These are phyloP conservation scores for Oncorhynchus keta DNA, from an alignment of 2,113 vertebrate genomes.

Conservation along the genomic window DNA sequence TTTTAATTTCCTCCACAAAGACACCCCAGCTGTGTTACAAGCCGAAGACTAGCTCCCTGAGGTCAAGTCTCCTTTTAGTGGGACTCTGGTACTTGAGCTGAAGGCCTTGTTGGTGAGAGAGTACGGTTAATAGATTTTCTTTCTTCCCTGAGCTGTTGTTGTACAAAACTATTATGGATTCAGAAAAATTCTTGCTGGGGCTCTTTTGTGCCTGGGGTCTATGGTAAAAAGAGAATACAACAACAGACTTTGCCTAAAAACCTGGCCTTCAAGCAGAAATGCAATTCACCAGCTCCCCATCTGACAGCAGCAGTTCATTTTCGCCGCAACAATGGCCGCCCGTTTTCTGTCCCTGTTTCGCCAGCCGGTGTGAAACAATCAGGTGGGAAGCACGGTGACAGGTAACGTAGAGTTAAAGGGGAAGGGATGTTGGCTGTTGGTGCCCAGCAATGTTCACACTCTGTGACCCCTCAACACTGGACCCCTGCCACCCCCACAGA, in stretches of 20 bases:
- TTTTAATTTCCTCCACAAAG: conserved; percentile 78
- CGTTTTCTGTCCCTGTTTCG: conserved; percentile 52
- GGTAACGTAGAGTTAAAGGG: conserved; percentile 63
- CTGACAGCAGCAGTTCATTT: conserved; percentile 60
- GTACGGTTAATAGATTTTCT: conserved; percentile 83
- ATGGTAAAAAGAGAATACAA: conserved; percentile 56
- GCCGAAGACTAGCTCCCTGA: conserved; percentile 70
- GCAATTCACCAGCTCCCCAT: conserved; percentile 75
- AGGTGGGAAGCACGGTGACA: conserved; percentile 57
- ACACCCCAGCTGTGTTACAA: conserved; percentile 73
- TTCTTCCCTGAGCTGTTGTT: conserved; percentile 79
- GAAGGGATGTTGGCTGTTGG: conserved; percentile 26
- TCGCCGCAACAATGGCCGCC: conserved; percentile 57
- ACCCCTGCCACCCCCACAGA: not conserved
- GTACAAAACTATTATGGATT: conserved; percentile 76
- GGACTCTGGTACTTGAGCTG: conserved; percentile 79
- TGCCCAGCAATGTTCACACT: conserved; percentile 20
- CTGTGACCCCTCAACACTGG: conserved; percentile 18
- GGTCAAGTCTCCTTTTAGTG: conserved; percentile 80
- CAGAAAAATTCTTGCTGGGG: conserved; percentile 66
- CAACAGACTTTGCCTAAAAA: conserved; percentile 60
- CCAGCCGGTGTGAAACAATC: conserved; percentile 62
- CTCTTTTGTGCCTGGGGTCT: conserved; percentile 68
- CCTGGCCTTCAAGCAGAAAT: conserved; percentile 75
- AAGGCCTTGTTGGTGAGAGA: conserved; percentile 85